These are phyloP conservation scores for Acrossocheilus fasciatus DNA, from an alignment of 2,797 vertebrate species.

Conservation along the genomic window DNA sequence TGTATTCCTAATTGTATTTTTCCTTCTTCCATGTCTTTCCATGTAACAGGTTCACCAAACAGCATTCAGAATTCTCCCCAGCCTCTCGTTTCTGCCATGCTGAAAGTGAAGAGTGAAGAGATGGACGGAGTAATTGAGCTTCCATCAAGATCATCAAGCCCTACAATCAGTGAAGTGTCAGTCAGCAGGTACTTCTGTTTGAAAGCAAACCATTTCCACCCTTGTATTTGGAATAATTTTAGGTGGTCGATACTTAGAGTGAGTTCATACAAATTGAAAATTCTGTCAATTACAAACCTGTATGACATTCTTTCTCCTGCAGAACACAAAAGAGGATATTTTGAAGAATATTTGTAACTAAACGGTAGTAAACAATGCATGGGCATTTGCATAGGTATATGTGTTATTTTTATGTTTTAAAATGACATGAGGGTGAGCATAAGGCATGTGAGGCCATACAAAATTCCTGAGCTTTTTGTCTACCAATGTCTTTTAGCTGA, in stretches of 20 bases:
- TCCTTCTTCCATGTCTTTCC: not conserved
- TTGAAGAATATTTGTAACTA: not conserved
- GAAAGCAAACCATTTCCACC: not conserved
- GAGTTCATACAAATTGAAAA: not conserved
- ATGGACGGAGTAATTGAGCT: constrained; percentile 26
- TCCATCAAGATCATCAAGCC: constrained; percentile 67
- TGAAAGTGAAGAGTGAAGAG: constrained; percentile 54
- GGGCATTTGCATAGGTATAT: not conserved
- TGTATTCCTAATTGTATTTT: not conserved
- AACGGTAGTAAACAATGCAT: not conserved
- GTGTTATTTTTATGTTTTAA: not conserved
- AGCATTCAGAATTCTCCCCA: constrained; percentile 18
- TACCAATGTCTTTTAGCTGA: not conserved
- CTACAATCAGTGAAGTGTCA: constrained; percentile 74
- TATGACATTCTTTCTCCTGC: not conserved
- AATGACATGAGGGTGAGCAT: not conserved
- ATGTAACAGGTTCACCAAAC: constrained; percentile 25
- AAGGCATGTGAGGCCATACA: not conserved
- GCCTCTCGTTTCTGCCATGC: constrained; percentile 24
- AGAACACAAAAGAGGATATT: not conserved
- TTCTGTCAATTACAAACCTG: not conserved
- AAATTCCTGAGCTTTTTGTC: not conserved
- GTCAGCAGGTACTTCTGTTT: constrained; percentile 77
- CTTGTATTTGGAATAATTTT: not conserved
- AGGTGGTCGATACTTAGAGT: not conserved